Percentiles rank a stretch among this genome's conserved stretches.
phyloP scores from a whole-genome alignment of 2,888 invertebrate species.

The Ashinkailepas kermadecensis region DNA sequence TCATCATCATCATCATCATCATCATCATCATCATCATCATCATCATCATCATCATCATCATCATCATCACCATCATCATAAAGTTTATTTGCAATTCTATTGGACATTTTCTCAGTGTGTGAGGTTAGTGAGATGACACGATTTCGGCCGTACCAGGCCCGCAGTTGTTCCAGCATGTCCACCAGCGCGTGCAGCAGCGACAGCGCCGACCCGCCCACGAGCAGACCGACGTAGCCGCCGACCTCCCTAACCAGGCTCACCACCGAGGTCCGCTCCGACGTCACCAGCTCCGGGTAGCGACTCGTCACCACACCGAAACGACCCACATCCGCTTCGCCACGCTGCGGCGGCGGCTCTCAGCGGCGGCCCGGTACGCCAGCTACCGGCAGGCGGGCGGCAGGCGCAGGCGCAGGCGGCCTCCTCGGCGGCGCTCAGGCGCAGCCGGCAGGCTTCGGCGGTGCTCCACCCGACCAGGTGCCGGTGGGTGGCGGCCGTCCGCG shows the following conservation, averaged over 20 bases:
- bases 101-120: too few relatives aligned
- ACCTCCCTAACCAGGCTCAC: background rate
- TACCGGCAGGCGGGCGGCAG: background rate
- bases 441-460: background rate
- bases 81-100: too few relatives aligned
- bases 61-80: too few relatives aligned
- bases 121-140: background rate
- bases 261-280: background rate
- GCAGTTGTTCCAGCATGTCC: background rate
- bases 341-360: too few relatives aligned
- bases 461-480: background rate
- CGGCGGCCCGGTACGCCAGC: background rate
- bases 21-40: too few relatives aligned
- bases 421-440: background rate
- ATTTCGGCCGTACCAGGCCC: background rate
- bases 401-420: background rate
- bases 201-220: background rate
- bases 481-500: background rate
- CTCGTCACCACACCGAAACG: too few relatives aligned
- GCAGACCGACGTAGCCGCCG: constrained; percentile 14
- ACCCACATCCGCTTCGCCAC: too few relatives aligned
- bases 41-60: too few relatives aligned
- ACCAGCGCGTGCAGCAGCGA: background rate
- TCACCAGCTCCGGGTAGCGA: background rate
- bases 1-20: too few relatives aligned